phyloP scores from a whole-genome alignment of 2,888 invertebrate species.

The Phorcus lineatus region DNA sequence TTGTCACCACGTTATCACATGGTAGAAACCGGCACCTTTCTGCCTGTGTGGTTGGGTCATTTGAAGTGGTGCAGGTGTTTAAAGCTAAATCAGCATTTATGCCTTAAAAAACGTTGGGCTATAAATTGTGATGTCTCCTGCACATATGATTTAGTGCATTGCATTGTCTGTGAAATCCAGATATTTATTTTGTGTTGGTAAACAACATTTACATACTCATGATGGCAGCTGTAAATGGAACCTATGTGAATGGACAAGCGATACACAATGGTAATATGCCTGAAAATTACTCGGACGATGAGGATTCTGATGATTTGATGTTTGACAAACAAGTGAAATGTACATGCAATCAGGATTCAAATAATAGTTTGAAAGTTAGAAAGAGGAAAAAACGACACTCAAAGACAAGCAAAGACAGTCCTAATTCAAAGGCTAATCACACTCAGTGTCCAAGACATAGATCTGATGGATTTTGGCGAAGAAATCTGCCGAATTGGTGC shows the following conservation, averaged over 20 bases:
- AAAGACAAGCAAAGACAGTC: background rate
- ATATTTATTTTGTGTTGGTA: background rate
- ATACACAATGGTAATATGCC: background rate
- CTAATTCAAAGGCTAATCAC: background rate
- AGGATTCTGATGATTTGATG: no score
- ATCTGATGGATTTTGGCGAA: background rate
- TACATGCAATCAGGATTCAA: background rate
- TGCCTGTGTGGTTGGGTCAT: no score
- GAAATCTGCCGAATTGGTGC: constrained; percentile 38
- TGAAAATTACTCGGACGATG: no score
- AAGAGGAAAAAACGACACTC: background rate
- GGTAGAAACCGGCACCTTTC: no score
- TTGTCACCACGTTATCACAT: no score
- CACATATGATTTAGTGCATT: no score
- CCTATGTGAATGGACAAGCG: background rate
- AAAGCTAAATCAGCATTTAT: no score
- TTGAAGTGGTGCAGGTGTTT: no score
- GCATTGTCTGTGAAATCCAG: no score
- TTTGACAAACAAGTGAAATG: no score
- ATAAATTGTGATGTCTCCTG: no score
- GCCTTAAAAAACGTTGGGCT: no score
- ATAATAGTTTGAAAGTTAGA: background rate
- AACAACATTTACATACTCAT: background rate
- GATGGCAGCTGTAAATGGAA: background rate
- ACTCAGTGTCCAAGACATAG: background rate